These are phyloP conservation scores for Agriopis leucophaearia DNA, from an alignment of 2,888 invertebrate species.

Conservation along the genomic window DNA sequence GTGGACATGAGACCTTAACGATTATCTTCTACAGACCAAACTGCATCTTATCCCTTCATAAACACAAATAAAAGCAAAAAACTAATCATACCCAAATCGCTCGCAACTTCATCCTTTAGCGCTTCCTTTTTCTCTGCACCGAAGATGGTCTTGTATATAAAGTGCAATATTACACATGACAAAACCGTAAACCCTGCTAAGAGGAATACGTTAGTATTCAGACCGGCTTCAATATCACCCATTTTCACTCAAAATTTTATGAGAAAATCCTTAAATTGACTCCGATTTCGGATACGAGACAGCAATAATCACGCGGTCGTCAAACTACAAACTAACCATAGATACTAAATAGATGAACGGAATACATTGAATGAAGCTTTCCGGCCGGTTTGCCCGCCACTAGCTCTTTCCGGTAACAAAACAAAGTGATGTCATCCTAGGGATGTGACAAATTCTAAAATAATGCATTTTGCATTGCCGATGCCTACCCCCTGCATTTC, in stretches of 20 bases:
- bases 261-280: conserved; percentile 52
- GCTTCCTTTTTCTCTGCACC: conserved; percentile 72
- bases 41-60: not conserved
- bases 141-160: conserved; percentile 73
- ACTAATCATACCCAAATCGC: conserved; percentile 68
- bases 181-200: conserved; percentile 67
- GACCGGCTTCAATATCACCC: conserved; percentile 75
- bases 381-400: conserved; percentile 26
- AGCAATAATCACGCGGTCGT: conserved; percentile 74
- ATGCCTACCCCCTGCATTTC: no score
- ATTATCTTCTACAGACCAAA: conserved; percentile 1
- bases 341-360: conserved; percentile 50
- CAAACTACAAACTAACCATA: conserved; percentile 60
- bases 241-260: conserved; percentile 78
- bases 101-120: conserved; percentile 70
- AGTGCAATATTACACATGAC: conserved; percentile 72
- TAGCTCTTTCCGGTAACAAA: conserved; percentile 1
- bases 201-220: conserved; percentile 64
- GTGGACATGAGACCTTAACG: conserved; percentile 24
- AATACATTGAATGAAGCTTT: conserved; percentile 45
- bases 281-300: conserved; percentile 55
- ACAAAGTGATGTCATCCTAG: conserved; percentile 8
- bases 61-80: conserved; percentile 19
- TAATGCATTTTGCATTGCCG: no score
- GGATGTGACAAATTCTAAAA: not conserved